Base-by-base conservation (phyloP, 2,113 vertebrate species). In the Girardinichthys multiradiatus region DNA sequence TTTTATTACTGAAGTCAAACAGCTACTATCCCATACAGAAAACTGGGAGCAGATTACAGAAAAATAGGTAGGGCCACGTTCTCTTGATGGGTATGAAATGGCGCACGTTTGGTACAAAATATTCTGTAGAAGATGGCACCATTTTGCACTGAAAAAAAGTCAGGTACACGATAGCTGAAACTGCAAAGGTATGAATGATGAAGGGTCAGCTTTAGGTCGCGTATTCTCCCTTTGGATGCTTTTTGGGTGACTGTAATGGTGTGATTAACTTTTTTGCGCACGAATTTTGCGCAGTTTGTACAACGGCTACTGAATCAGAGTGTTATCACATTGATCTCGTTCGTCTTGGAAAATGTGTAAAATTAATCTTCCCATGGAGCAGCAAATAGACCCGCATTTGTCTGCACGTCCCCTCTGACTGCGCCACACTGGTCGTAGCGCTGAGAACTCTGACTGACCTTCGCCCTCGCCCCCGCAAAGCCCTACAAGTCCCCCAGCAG, bases 391-490 rank as follows among this genome's bases (percentile, higher is more conserved):
- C 77, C 54, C 30, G 67, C 76, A 68, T 76, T 85, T 87, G 88
- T 83, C 79, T 82, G 72, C 70, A 30, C 72, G 12, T 76, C 86
- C 88, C 73, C 68, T 62, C 74, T 81, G 91, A 89, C 85, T 83
- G 87, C 14, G 76, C 79, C 83, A 79, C 84, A 77, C 88, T 87
- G 83, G 85, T 73, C 79, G 68, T 77, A 79, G 83, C 70, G 70
- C 82, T 92, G 90, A 92, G 93, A 94, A 95, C 94, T 95, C 92
- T 92, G 86, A n/a, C 79, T 94, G 94, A 95, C 94, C 94, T 95
- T 91, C 89, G 86, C 86, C 89, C 92, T 89, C 86, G 72, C 81
- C 92, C 90, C 85, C 81, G 74, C 81, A 69, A 88, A 90, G 89
- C 91, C 91, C 91, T 81, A 88, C 91, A 83, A 94, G 92, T 90